These are phyloP conservation scores for Cotesia glomerata DNA, from an alignment of 1,140 invertebrate genomes.

Conservation along the genomic window DNA sequence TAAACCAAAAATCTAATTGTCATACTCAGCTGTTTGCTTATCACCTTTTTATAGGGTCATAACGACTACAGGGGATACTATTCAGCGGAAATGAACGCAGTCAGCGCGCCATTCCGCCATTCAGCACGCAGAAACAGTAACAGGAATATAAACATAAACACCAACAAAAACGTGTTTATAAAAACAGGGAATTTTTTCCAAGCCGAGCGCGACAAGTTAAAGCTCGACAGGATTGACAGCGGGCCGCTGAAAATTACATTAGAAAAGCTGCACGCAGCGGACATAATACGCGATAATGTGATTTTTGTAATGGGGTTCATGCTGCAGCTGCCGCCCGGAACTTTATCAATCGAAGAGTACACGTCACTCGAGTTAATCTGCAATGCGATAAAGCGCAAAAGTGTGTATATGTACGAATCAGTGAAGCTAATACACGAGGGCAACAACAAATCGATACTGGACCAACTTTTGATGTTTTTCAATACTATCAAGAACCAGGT, in stretches of 20 bases:
- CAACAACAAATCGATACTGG: neutral
- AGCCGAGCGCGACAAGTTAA: neutral
- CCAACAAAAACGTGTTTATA: neutral
- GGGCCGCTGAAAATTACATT: neutral
- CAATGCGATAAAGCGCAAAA: slow-evolving; percentile 12
- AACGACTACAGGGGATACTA: neutral
- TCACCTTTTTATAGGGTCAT: neutral
- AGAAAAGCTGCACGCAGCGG: neutral
- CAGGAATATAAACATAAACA: neutral
- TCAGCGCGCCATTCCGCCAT: neutral
- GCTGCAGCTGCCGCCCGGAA: neutral
- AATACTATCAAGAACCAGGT: neutral
- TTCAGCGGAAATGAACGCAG: too few relatives aligned
- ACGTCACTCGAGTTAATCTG: slow-evolving; percentile 5
- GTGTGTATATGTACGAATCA: slow-evolving; percentile 12
- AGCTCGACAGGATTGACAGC: too few relatives aligned
- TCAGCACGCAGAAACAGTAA: neutral
- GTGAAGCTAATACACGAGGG: neutral
- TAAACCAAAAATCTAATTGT: too few relatives aligned
- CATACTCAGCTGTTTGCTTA: too few relatives aligned
- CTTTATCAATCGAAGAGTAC: slow-evolving; percentile 5
- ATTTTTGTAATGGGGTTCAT: slow-evolving; percentile 14
- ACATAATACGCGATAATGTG: neutral
- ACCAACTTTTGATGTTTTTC: neutral
- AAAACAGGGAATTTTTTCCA: neutral